Conservation (phyloP, 2,797 vertebrate genomes). For the Sciurus carolinensis region DNA sequence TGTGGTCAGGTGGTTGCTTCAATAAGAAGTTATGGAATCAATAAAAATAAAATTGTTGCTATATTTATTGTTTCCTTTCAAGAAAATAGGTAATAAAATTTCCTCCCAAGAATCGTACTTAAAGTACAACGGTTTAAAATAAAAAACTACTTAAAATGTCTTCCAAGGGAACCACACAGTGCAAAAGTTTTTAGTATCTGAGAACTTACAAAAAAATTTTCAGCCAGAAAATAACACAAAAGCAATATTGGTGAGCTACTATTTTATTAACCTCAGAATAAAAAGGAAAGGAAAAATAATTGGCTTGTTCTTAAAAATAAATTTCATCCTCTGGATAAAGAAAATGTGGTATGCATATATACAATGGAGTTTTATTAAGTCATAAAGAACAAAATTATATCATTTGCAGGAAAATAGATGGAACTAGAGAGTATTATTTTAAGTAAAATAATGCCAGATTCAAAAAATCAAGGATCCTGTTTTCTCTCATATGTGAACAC, state of each 20-base stretch:
- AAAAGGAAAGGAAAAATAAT: constrained; percentile 45
- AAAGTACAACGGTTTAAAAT: neutral
- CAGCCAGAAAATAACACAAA: constrained; percentile 16
- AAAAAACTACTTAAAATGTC: neutral
- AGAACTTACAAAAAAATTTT: neutral
- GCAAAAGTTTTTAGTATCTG: neutral
- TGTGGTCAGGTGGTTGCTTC: constrained; percentile 27
- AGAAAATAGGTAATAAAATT: constrained; percentile 59
- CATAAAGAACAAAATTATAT: too few relatives aligned
- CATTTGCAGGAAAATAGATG: too few relatives aligned
- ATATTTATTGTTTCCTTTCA: constrained; percentile 64
- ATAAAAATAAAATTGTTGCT: constrained; percentile 69
- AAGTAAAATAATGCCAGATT: too few relatives aligned
- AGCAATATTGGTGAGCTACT: neutral
- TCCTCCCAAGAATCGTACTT: constrained; percentile 13
- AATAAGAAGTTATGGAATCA: constrained; percentile 40
- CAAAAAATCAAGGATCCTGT: too few relatives aligned
- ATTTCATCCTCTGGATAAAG: constrained; percentile 20
- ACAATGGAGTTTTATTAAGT: too few relatives aligned
- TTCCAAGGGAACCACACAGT: constrained; percentile 23
- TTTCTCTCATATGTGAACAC: too few relatives aligned
- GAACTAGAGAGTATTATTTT: too few relatives aligned
- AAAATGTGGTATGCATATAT: neutral
- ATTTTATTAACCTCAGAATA: neutral
- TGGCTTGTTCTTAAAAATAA: constrained; percentile 48